Evolutionary conservation across 92 coral and sea anemone species (phyloP).

Genomic region (Hydrozoanthus gracilis): DNA sequence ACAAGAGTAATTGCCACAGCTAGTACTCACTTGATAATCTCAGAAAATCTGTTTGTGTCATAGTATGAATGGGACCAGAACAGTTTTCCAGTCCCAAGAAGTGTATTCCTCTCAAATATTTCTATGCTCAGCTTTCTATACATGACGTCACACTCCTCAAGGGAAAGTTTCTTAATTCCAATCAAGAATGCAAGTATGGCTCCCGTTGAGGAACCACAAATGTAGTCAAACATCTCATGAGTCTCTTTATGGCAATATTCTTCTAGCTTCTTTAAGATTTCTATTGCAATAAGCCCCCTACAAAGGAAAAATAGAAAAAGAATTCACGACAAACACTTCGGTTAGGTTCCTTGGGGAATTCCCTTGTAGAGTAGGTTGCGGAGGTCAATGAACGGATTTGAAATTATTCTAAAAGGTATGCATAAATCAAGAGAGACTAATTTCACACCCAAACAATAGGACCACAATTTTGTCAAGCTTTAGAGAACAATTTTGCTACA

Average conservation of each 20-base stretch:
- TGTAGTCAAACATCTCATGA: constrained; percentile 85
- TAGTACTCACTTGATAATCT: constrained; percentile 85
- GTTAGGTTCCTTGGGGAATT: neutral
- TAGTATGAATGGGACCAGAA: constrained; percentile 95
- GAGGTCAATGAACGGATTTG: neutral
- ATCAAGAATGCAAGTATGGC: constrained; percentile 91
- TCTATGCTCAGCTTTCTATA: constrained; percentile 87
- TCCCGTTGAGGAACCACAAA: constrained; percentile 97
- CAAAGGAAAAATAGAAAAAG: neutral
- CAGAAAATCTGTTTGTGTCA: constrained; percentile 86
- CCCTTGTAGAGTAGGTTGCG: neutral
- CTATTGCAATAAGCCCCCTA: constrained; percentile 93
- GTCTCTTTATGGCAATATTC: constrained; percentile 80
- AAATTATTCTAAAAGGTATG: no score
- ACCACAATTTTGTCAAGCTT: no score
- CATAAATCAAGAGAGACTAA: no score
- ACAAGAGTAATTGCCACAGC: neutral
- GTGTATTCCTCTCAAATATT: constrained; percentile 85
- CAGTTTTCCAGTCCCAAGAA: constrained; percentile 94
- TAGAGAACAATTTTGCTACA: no score
- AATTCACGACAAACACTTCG: neutral
- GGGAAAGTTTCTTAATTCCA: constrained; percentile 80
- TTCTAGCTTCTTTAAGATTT: constrained; percentile 89
- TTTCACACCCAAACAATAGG: no score
- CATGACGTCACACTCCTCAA: constrained; percentile 88